Base-by-base conservation (phyloP, 2,113 vertebrate species). In the Peromyscus maniculatus region DNA sequence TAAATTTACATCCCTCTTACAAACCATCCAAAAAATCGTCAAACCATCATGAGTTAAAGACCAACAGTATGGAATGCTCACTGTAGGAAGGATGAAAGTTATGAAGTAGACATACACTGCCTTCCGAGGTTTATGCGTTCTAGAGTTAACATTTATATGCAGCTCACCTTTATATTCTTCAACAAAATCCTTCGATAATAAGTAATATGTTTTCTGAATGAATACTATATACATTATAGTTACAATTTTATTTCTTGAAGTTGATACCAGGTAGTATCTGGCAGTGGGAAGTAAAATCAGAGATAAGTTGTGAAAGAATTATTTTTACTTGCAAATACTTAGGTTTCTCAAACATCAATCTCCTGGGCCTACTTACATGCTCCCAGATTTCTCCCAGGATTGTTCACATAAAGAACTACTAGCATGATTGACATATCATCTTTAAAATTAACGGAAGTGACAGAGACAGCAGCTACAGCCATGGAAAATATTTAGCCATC, bases 301-400 rank as follows among this genome's bases (percentile, higher is more conserved):
- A 64, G 0, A 72, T 59, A 19, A 59, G 0, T n/a, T 88, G 2
- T 59, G 31, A 82, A 75, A 88, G 11, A 87, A 91, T 9, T 39
- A 9, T n/a, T 36, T n/a, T 75, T 78, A 55, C 43, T 71, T 82
- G 33, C 17, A 92, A 4, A 94, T 75, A 72, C 46, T 84, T 89
- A 95, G n/a, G 33, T 52, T n/a, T 90, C 21, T 74, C 93, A 94
- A 87, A 31, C 67, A 91, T 74, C 62, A 24, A 24, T 88, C 87
- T 79, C 66, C 12, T 55, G 21, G 39, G 39, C 15, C 88, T 9
- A 69, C 21, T 79, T 74, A 59, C 8, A 78, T 5, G 71, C 0
- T 69, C 33, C 17, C 28, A 78, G 59, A 78, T 39, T 69, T 95
- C 79, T 28, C 4, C 46, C 89, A 39, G 39, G 46, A 43, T 31